Conservation (phyloP, 2,113 vertebrate species). For the Jacana jacana region DNA sequence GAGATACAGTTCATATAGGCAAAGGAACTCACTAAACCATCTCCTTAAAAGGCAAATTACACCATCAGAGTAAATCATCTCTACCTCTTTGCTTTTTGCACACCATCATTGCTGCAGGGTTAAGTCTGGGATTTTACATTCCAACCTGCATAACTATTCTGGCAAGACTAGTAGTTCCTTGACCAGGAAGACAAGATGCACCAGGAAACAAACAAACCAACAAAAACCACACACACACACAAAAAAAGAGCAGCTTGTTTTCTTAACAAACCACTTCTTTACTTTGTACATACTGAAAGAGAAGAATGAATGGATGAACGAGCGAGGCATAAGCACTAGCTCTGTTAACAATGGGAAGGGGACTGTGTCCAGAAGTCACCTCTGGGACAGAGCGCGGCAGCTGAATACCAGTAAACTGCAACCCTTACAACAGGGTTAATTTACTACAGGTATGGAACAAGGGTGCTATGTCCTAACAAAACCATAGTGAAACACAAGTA, state of each 20-base stretch:
- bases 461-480: neutral
- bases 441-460: neutral
- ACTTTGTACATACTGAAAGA: neutral
- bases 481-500: neutral
- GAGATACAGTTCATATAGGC: conserved; percentile 18
- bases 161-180: conserved; percentile 1
- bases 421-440: neutral
- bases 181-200: neutral
- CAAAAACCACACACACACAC: neutral
- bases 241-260: neutral
- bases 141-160: neutral
- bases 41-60: conserved; percentile 53
- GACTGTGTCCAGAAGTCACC: neutral
- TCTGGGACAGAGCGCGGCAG: neutral
- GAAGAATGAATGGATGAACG: neutral
- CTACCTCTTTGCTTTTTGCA: neutral
- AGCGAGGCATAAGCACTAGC: neutral
- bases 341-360: neutral
- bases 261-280: neutral
- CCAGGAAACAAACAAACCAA: neutral
- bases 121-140: conserved; percentile 29
- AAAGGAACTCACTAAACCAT: conserved; percentile 8
- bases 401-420: neutral
- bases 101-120: conserved; percentile 23
- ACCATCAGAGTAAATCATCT: conserved; percentile 31